A percentile compares a stretch with the other conserved stretches of the same genome.
phyloP scores from a whole-genome alignment of 2,888 invertebrate genomes.

The Autographa pulchrina region DNA sequence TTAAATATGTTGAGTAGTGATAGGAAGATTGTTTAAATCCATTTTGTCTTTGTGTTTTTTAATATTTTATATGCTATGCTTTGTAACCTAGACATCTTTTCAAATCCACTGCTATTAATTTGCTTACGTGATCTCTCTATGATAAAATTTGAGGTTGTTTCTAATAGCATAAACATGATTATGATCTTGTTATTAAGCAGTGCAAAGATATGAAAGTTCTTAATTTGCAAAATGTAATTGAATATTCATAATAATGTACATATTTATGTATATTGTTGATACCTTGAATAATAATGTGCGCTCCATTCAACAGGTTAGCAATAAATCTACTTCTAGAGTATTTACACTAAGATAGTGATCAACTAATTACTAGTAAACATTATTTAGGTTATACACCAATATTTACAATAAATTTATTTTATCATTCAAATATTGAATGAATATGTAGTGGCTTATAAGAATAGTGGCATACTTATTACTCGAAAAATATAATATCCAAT shows the following conservation, averaged over 20 bases:
- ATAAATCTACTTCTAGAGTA: slow-evolving; percentile 12
- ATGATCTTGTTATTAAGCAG: not conserved
- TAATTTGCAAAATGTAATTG: slow-evolving; percentile 22
- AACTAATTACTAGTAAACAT: slow-evolving; percentile 28
- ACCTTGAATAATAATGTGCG: slow-evolving; percentile 14
- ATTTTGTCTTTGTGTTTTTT: no score
- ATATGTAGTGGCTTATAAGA: not conserved
- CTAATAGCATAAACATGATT: not conserved
- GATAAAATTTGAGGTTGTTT: not conserved
- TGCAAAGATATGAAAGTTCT: slow-evolving; percentile 45
- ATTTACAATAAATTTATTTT: slow-evolving; percentile 34
- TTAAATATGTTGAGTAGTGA: no score
- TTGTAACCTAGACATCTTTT: no score
- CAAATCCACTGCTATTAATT: no score
- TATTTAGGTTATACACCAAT: slow-evolving; percentile 49
- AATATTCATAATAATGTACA: slow-evolving; percentile 39
- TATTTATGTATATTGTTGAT: slow-evolving; percentile 19
- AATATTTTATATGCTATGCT: no score
- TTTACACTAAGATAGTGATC: slow-evolving; percentile 25
- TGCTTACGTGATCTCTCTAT: not conserved
- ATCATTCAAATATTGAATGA: not conserved
- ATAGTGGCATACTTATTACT: not conserved
- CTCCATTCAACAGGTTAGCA: slow-evolving; percentile 29
- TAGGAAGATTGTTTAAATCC: no score
- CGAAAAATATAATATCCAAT: not conserved